These are phyloP conservation scores for Tachina fera DNA, from an alignment of 2,888 invertebrate genomes.

Conservation along the genomic window DNA sequence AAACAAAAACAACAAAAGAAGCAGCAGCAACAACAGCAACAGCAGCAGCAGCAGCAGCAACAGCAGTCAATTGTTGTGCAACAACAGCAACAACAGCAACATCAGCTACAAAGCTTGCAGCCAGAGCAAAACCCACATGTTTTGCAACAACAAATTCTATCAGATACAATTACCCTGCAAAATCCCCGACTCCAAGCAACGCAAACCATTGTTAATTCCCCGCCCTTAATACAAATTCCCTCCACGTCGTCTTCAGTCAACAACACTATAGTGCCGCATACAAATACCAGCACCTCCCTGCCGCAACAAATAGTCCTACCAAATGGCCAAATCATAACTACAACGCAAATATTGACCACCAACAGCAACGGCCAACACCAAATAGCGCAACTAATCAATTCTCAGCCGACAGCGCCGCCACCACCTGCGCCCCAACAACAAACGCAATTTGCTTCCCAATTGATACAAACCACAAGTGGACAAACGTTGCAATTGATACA, in stretches of 20 bases:
- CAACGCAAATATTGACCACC: conserved; percentile 80
- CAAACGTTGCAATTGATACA: conserved; percentile 82
- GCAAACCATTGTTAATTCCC: conserved; percentile 57
- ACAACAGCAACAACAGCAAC: conserved; percentile 63
- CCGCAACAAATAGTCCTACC: conserved; percentile 82
- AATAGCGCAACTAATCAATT: conserved; percentile 81
- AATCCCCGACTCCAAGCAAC: conserved; percentile 58
- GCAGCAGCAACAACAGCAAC: conserved; percentile 66
- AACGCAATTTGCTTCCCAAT: conserved; percentile 77
- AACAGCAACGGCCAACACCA: conserved; percentile 78
- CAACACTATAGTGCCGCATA: conserved; percentile 71
- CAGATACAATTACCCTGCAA: conserved; percentile 64
- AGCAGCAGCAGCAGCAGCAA: conserved; percentile 73
- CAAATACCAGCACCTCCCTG: conserved; percentile 73
- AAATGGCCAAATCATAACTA: conserved; percentile 82
- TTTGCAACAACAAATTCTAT: conserved; percentile 55
- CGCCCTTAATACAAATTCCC: conserved; percentile 59
- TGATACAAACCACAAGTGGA: conserved; percentile 80
- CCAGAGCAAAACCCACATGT: conserved; percentile 61
- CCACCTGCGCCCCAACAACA: conserved; percentile 70
- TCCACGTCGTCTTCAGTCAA: conserved; percentile 30
- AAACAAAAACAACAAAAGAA: conserved; percentile 69
- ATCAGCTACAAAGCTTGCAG: conserved; percentile 53
- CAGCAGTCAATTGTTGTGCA: conserved; percentile 57
- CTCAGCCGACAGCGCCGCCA: conserved; percentile 60